A percentile compares a stretch with the other conserved stretches of the same genome.
Evolutionary conservation across 2,113 vertebrate genomes (phyloP).

Genomic region (Strix uralensis): DNA sequence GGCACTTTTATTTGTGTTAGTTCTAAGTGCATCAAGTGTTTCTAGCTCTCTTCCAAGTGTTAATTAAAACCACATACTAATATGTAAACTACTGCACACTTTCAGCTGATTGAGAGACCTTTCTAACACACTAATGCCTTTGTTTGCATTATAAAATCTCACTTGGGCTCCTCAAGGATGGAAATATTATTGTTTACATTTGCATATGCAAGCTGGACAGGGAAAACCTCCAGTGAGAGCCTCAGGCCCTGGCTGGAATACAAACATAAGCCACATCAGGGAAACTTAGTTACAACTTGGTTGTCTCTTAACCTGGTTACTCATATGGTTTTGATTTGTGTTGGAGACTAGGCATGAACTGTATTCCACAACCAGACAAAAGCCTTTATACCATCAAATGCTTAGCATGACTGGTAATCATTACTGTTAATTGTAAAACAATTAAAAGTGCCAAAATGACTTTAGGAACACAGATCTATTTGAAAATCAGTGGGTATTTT

Average conservation of each 20-base stretch:
- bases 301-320: constrained; percentile 17
- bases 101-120: background rate
- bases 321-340: background rate
- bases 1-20: background rate
- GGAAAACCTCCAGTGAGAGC: background rate
- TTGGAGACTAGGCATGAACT: background rate
- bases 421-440: background rate
- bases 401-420: background rate
- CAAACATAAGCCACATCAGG: background rate
- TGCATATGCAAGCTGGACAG: background rate
- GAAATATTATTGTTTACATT: background rate
- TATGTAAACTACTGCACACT: background rate
- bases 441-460: background rate
- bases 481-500: background rate
- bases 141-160: background rate
- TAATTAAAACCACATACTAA: background rate
- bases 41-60: background rate
- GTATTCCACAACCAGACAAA: background rate
- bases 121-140: background rate
- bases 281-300: background rate
- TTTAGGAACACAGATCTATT: background rate
- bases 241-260: background rate
- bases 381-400: background rate
- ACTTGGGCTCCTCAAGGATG: background rate
- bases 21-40: background rate